Evolutionary conservation across 2,797 vertebrate genomes (phyloP), one percentile per base, ranked within the genome.

Genomic region (Poeciliopsis gracilis): DNA sequence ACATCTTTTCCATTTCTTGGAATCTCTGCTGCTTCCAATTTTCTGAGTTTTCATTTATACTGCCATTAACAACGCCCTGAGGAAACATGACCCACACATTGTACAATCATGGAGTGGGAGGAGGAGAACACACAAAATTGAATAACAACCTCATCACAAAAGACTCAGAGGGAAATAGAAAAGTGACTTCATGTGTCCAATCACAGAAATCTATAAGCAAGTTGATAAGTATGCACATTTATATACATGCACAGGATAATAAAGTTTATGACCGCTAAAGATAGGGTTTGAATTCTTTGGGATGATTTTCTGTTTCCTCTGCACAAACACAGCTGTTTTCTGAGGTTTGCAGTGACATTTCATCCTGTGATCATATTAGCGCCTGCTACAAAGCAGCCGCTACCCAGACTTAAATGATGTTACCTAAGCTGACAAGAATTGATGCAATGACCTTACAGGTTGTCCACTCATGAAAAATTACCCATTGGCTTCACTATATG

Each of bases 1-100:
- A 80, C 90, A 92, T 91, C 87, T 77, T 89, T 92, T 86, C 86
- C 87, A 83, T 93, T 96, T 95, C 94, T 92, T 91, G 93, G 90
- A 93, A 94, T 92, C 91, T 88, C 83, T 82, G 87, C 87, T 83
- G 88, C 90, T 94, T 91, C 86, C 89, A 85, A 87, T 92, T 91
- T 86, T 90, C 90, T 89, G 90, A 92, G 88, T 94, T 94, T 94
- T 93, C 91, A 91, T 88, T 92, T 91, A 86, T 87, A 81, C 86
- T 71, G 79, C 93, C 94, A 94, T 95, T 94, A 93, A 88, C 87
- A 83, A 78, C 63, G 87, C 92, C 93, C 91, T 16, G 87, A 92
- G 94, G 94, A 90, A 89, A 91, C 86, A 75, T 80, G 84, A 90
- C 82, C 83, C 85, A 88, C 87, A 84, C 87, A 81, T 89, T 81